These are phyloP conservation scores for Gryon sp. DNA, from an alignment of 1,140 invertebrate genomes.

Conservation along the genomic window DNA sequence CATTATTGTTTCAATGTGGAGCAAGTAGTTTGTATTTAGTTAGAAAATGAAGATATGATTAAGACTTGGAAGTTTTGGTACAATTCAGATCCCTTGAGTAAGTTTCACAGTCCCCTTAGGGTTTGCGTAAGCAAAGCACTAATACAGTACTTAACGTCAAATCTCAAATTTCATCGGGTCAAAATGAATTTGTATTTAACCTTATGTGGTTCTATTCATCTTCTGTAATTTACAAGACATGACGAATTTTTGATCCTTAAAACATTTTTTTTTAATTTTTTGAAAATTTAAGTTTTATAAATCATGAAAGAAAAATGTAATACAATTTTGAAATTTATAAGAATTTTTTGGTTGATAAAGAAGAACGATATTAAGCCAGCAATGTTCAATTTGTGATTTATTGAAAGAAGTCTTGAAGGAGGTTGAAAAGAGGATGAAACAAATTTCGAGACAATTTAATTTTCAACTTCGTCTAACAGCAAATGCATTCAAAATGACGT, in stretches of 20 bases:
- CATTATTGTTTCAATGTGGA: not conserved
- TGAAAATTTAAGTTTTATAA: too few species aligned
- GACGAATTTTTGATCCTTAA: slow-evolving; percentile 4
- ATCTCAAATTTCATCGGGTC: slow-evolving; percentile 19
- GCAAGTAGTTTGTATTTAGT: slow-evolving; percentile 9
- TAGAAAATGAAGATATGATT: slow-evolving; percentile 15
- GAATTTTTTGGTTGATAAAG: too few species aligned
- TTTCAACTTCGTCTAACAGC: not conserved
- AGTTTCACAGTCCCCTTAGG: slow-evolving; percentile 18
- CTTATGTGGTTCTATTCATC: not conserved
- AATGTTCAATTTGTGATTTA: not conserved
- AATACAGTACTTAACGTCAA: slow-evolving; percentile 26
- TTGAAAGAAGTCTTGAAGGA: not conserved
- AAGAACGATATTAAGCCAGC: too few species aligned
- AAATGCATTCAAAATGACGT: not conserved
- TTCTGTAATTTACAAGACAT: not conserved
- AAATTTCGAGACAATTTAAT: not conserved
- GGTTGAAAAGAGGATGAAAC: not conserved
- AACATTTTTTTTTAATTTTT: too few species aligned
- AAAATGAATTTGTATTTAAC: slow-evolving; percentile 3
- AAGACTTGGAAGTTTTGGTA: slow-evolving; percentile 18
- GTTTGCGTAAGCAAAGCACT: slow-evolving; percentile 14
- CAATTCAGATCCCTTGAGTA: slow-evolving; percentile 28
- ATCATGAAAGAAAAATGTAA: too few species aligned
- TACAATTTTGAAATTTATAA: too few species aligned